Percentiles rank a stretch among this genome's conserved stretches.
phyloP scores from a whole-genome alignment of 2,113 vertebrate species.

The Nothobranchius kuhntae region DNA sequence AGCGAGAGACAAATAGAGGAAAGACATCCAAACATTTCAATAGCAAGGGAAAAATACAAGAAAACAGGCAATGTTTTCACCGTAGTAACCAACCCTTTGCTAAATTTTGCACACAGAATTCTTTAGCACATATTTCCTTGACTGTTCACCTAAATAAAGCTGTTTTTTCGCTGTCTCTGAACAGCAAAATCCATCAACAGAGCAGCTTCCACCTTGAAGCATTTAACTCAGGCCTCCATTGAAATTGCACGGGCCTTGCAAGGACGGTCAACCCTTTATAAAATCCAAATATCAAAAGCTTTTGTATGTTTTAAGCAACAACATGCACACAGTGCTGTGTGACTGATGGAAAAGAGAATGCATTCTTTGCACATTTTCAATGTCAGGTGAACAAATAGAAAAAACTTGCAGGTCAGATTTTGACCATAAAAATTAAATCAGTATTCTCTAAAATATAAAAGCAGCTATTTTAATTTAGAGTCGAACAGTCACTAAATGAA shows the following conservation, averaged over 20 bases:
- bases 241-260: constrained; percentile 24
- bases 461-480: not conserved
- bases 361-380: not conserved
- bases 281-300: constrained; percentile 6
- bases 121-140: not conserved
- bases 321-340: not conserved
- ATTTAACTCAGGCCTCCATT: constrained; percentile 7
- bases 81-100: not conserved
- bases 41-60: not conserved
- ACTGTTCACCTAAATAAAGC: not conserved
- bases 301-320: constrained; percentile 27
- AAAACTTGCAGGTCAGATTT: not conserved
- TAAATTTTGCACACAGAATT: not conserved
- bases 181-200: constrained; percentile 9
- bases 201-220: constrained; percentile 17
- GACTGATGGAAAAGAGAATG: not conserved
- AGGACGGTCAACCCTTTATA: constrained; percentile 27
- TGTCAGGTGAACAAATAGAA: not conserved
- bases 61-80: not conserved
- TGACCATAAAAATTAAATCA: not conserved
- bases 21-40: constrained; percentile 4
- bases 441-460: not conserved
- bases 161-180: not conserved
- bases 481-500: not conserved
- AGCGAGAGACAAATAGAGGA: not conserved